These are phyloP conservation scores for Atrichornis clamosus DNA, from an alignment of 2,113 vertebrate species.

Conservation along the genomic window DNA sequence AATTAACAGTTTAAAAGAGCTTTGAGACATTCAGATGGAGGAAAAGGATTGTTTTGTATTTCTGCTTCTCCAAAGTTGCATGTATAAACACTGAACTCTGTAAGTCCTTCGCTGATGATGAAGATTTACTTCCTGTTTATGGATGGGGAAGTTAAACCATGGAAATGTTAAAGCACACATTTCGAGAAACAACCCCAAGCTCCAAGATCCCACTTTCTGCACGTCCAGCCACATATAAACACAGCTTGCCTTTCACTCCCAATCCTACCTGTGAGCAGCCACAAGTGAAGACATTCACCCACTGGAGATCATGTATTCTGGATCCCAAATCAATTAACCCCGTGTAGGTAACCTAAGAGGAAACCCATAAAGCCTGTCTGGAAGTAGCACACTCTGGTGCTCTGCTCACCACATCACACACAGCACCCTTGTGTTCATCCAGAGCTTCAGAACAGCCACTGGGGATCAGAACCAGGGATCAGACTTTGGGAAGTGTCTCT, in stretches of 20 bases:
- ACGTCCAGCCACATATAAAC: background rate
- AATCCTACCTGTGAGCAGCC: background rate
- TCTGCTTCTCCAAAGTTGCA: background rate
- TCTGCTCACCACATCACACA: background rate
- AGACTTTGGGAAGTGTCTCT: background rate
- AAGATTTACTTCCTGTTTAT: background rate
- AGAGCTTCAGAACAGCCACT: background rate
- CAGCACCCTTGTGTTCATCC: rapidly evolving
- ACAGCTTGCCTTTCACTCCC: background rate
- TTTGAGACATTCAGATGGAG: background rate
- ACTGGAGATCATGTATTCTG: background rate
- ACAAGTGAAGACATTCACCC: background rate
- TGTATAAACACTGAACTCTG: background rate
- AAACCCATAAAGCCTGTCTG: background rate
- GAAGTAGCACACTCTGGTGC: background rate
- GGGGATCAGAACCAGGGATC: background rate
- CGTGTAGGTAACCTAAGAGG: background rate
- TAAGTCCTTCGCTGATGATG: background rate
- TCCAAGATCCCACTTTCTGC: background rate
- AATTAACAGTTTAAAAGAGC: slow-evolving; percentile 44
- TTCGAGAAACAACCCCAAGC: background rate
- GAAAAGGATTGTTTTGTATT: background rate
- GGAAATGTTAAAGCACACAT: background rate
- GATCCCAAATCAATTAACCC: background rate
- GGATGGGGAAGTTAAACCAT: background rate